Evolutionary conservation across 2,113 vertebrate genomes (phyloP).

Genomic region (Osmerus eperlanus): DNA sequence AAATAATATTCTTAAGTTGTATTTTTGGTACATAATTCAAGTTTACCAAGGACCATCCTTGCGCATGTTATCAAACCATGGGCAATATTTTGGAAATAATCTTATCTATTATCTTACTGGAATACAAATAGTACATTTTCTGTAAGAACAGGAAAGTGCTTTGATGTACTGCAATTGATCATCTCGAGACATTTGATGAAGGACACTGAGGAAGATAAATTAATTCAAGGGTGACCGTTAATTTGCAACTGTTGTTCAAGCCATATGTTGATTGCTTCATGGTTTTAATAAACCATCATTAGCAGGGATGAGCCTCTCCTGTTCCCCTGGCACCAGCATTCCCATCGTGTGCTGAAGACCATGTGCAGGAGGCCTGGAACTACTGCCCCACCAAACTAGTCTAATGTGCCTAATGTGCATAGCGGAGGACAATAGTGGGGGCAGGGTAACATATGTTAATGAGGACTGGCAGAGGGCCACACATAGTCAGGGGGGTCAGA

Average conservation of each 20-base stretch:
- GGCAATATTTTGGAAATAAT: no score
- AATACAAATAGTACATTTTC: background rate
- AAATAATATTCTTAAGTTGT: background rate
- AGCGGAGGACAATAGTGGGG: background rate
- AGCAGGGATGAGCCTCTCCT: background rate
- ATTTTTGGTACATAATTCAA: background rate
- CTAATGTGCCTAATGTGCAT: background rate
- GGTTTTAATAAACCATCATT: no score
- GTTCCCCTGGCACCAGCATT: background rate
- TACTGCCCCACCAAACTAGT: background rate
- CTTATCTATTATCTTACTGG: background rate
- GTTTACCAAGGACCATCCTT: background rate
- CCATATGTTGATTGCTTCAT: no score
- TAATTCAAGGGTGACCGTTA: no score
- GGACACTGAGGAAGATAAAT: no score
- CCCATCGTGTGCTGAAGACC: background rate
- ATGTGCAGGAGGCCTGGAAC: background rate
- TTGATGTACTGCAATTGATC: no score
- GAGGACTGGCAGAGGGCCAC: background rate
- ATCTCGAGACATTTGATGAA: no score
- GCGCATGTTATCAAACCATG: no score
- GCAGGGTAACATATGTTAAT: background rate
- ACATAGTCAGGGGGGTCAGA: no score
- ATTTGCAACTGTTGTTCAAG: no score
- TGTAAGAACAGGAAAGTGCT: background rate